phyloP scores from a whole-genome alignment of 1,140 invertebrate genomes.

The Muscidifurax raptorellus region DNA sequence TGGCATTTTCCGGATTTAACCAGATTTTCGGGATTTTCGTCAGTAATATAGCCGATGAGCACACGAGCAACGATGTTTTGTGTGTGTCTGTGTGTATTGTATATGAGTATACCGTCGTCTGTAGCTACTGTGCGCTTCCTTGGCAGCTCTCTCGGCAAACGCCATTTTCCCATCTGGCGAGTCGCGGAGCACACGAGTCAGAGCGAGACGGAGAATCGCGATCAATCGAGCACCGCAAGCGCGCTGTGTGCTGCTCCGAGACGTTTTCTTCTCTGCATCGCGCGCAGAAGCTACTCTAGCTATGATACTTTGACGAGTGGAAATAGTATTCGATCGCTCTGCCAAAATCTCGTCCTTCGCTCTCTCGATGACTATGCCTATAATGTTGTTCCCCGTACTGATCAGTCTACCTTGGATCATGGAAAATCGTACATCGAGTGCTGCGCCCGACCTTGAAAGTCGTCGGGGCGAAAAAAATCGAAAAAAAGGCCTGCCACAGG shows the following conservation, averaged over 20 bases:
- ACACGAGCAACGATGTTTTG: background rate
- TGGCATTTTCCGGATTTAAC: background rate
- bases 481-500: background rate
- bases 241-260: background rate
- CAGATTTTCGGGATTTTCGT: background rate
- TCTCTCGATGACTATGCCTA: too few relatives aligned
- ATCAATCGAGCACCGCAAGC: background rate
- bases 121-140: background rate
- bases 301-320: background rate
- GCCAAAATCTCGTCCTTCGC: background rate
- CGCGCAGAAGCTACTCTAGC: background rate
- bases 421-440: background rate
- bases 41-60: background rate
- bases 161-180: slow-evolving; percentile 49
- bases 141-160: slow-evolving; percentile 4
- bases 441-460: background rate
- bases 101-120: background rate
- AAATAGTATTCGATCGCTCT: background rate
- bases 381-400: background rate
- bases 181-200: background rate
- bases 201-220: background rate
- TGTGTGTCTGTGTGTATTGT: background rate
- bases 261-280: background rate
- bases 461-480: background rate
- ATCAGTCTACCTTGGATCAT: background rate